Evolutionary conservation across 2,797 vertebrate genomes (phyloP).

Genomic region (Natrix natrix): DNA sequence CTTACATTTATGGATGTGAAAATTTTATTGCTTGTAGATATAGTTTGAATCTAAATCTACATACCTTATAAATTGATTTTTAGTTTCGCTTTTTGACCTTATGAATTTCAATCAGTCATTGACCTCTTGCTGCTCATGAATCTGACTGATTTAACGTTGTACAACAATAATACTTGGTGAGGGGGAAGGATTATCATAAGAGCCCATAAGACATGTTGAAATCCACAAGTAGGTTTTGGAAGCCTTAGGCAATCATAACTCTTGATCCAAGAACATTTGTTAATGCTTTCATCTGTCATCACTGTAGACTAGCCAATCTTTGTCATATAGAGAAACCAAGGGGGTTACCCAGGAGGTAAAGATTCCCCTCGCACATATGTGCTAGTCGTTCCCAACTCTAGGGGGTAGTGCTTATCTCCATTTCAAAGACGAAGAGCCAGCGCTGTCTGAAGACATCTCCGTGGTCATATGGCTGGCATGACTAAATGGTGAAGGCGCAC

Average conservation of each 20-base stretch:
- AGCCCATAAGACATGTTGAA: conserved; percentile 74
- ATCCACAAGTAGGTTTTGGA: conserved; percentile 73
- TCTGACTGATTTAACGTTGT: conserved; percentile 80
- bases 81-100: conserved; percentile 84
- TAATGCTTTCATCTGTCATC: conserved; percentile 60
- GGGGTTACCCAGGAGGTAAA: conserved; percentile 31
- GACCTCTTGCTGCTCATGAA: conserved; percentile 80
- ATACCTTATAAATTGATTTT: conserved; percentile 85
- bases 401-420: too few species aligned
- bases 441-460: too few species aligned
- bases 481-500: too few species aligned
- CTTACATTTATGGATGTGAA: conserved; percentile 81
- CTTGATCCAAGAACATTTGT: conserved; percentile 70
- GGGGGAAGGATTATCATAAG: conserved; percentile 75
- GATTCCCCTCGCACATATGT: too few species aligned
- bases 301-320: conserved; percentile 48
- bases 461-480: too few species aligned
- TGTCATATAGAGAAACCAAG: conserved; percentile 39
- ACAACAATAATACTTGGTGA: conserved; percentile 77
- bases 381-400: too few species aligned
- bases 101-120: conserved; percentile 84
- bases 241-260: conserved; percentile 72
- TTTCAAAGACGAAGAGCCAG: too few species aligned
- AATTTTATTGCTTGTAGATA: conserved; percentile 80
- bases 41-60: conserved; percentile 82